A percentile compares a stretch with the other conserved stretches of the same genome.
Evolutionary conservation across 2,113 vertebrate genomes (phyloP).

Genomic region (Pseudorectes ferrugineus): DNA sequence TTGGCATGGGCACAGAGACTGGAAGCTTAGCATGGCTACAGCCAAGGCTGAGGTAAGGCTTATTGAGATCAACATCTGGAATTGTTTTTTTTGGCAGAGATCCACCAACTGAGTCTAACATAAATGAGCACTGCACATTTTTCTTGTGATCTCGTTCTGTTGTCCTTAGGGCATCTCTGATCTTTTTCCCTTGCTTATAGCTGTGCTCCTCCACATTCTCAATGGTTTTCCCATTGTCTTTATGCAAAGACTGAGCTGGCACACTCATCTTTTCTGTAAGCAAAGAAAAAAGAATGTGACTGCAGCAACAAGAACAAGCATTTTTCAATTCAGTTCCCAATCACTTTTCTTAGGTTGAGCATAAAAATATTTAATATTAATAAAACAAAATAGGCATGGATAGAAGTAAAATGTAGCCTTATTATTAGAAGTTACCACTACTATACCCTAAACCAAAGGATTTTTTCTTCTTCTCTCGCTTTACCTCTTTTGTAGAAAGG

Average conservation of each 20-base stretch:
- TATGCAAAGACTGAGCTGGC: slow-evolving; percentile 70
- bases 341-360: background rate
- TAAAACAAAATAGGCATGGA: background rate
- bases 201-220: slow-evolving; percentile 83
- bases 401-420: background rate
- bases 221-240: slow-evolving; percentile 70
- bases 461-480: background rate
- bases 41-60: slow-evolving; percentile 97
- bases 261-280: slow-evolving; percentile 76
- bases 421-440: background rate
- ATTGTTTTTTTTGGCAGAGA: slow-evolving; percentile 85
- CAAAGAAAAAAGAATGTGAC: background rate
- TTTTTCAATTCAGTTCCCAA: background rate
- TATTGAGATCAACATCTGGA: slow-evolving; percentile 91
- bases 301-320: background rate
- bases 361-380: background rate
- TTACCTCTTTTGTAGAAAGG: background rate
- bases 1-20: slow-evolving; percentile 86
- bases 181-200: slow-evolving; percentile 90
- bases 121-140: slow-evolving; percentile 89
- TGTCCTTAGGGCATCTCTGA: slow-evolving; percentile 81
- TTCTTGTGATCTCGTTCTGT: slow-evolving; percentile 93
- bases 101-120: slow-evolving; percentile 83
- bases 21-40: slow-evolving; percentile 90
- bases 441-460: background rate